Conservation (phyloP, 30 jellyfish, hydroid and myxozoan species). For the Pseudorhiza aurosa region DNA sequence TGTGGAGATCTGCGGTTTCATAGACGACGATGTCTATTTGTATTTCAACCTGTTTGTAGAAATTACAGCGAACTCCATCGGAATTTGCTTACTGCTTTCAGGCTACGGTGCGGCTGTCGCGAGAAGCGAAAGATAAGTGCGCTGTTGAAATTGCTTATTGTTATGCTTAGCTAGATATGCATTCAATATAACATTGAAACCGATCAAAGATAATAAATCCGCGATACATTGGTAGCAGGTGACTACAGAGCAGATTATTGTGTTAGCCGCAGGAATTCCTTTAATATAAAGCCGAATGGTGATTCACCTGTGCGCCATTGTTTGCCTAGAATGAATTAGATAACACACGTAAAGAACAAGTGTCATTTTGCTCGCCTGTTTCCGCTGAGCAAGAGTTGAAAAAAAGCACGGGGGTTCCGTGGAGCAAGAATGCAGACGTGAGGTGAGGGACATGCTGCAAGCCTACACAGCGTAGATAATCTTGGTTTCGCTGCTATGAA, state of each 20-base stretch:
- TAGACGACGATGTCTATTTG: conserved; percentile 29
- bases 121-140: conserved; percentile 19
- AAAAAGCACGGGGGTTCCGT: conserved; percentile 33
- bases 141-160: conserved; percentile 42
- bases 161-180: conserved; percentile 37
- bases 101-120: conserved; percentile 41
- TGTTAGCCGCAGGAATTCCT: conserved; percentile 84
- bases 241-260: conserved; percentile 74
- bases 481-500: too few relatives aligned
- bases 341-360: conserved; percentile 61
- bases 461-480: too few relatives aligned
- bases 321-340: conserved; percentile 61
- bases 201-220: conserved; percentile 62
- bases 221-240: conserved; percentile 82
- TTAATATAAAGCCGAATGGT: conserved; percentile 63
- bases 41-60: conserved; percentile 55
- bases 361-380: conserved; percentile 69
- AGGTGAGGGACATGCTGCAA: too few relatives aligned
- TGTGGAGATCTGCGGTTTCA: conserved; percentile 4
- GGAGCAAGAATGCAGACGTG: too few relatives aligned
- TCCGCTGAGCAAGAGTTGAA: conserved; percentile 41
- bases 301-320: conserved; percentile 90
- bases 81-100: conserved; percentile 18
- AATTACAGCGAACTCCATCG: conserved; percentile 26
- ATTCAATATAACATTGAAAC: conserved; percentile 54